Conservation (phyloP, 2,888 invertebrate species). For the Microctonus brassicae region DNA sequence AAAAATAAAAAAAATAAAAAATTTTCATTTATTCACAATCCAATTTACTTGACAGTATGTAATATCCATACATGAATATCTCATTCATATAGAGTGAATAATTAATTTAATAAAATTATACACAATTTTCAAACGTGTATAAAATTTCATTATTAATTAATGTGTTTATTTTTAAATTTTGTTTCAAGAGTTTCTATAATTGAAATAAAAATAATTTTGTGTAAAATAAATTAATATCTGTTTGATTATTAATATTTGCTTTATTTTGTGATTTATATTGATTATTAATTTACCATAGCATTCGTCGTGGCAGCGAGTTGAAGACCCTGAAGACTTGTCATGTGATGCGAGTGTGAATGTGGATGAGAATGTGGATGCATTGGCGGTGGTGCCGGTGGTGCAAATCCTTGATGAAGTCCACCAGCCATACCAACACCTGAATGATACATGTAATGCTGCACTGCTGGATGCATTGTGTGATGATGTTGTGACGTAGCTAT, state of each 20-base stretch:
- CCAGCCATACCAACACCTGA: constrained; percentile 67
- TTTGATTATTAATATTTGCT: neutral
- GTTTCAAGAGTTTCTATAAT: too few species aligned
- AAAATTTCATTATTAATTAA: too few species aligned
- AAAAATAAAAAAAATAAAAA: constrained; percentile 53
- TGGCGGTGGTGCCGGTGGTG: constrained; percentile 68
- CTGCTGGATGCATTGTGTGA: constrained; percentile 69
- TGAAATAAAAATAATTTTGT: too few species aligned
- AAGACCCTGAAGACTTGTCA: constrained; percentile 71
- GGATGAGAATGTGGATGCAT: constrained; percentile 69
- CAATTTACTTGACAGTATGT: neutral
- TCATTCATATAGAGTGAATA: too few species aligned
- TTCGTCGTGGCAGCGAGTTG: constrained; percentile 74
- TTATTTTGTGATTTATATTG: neutral
- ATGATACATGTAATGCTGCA: constrained; percentile 71
- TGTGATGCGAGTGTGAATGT: constrained; percentile 72
- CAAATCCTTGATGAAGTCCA: constrained; percentile 68
- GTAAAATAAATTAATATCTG: too few species aligned
- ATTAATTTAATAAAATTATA: too few species aligned
- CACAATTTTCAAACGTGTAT: too few species aligned
- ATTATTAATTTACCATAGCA: constrained; percentile 73
- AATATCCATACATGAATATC: neutral
- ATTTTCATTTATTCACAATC: neutral
- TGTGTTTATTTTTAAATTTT: too few species aligned
- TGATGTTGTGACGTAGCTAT: constrained; percentile 68